Evolutionary conservation across 2,113 vertebrate species (phyloP).

Genomic region (Piprites chloris): DNA sequence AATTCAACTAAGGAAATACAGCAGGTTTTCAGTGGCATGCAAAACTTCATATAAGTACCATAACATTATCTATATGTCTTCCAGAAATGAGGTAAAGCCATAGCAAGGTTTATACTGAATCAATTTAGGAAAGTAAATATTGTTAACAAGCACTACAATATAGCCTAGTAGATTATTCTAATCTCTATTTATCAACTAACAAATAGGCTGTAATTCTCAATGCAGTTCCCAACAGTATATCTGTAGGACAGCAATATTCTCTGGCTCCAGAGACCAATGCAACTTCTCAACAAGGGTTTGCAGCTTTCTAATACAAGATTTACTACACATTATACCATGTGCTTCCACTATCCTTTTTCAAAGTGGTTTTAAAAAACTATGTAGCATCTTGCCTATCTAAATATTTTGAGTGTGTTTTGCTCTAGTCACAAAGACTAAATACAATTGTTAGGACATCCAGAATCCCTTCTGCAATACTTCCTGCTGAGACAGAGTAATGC

Average conservation of each 20-base stretch:
- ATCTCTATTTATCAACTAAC: constrained; percentile 65
- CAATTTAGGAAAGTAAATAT: constrained; percentile 71
- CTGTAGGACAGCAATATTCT: constrained; percentile 37
- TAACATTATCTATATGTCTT: constrained; percentile 69
- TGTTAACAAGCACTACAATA: constrained; percentile 69
- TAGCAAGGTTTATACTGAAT: constrained; percentile 69
- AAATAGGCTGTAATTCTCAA: constrained; percentile 26
- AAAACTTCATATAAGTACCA: constrained; percentile 52
- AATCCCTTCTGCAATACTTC: not conserved
- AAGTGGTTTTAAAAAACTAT: not conserved
- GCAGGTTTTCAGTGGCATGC: constrained; percentile 44
- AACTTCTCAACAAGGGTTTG: not conserved
- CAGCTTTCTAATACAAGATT: not conserved
- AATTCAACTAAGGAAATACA: constrained; percentile 47
- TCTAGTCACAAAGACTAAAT: not conserved
- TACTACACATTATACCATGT: not conserved
- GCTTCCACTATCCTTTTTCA: not conserved
- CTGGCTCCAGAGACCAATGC: not conserved
- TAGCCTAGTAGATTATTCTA: constrained; percentile 58
- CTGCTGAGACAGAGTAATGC: not conserved
- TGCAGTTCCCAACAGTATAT: constrained; percentile 18
- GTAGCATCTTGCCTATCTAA: not conserved
- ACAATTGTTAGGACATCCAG: not conserved
- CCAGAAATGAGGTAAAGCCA: constrained; percentile 62
- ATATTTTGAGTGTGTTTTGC: not conserved